These are phyloP conservation scores for Idaea aversata DNA, from an alignment of 2,888 invertebrate species.

Conservation along the genomic window DNA sequence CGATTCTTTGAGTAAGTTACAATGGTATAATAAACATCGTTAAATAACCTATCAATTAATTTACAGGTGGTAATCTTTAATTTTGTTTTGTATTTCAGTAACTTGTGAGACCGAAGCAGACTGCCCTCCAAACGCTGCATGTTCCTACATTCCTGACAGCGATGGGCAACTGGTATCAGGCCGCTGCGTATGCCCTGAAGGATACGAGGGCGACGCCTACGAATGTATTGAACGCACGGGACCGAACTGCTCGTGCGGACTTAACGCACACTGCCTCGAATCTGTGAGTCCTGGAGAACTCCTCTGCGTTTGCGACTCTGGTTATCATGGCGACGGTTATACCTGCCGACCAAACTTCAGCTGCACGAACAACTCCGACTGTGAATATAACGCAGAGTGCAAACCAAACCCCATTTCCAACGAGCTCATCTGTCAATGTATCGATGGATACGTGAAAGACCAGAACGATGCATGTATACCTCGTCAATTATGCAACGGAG, in stretches of 20 bases:
- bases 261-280: slow-evolving; percentile 87
- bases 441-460: slow-evolving; percentile 85
- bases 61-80: slow-evolving; percentile 8
- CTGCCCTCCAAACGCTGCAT: slow-evolving; percentile 91
- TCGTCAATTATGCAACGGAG: slow-evolving; percentile 81
- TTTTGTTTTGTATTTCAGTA: slow-evolving; percentile 70
- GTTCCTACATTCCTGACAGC: slow-evolving; percentile 77
- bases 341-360: slow-evolving; percentile 85
- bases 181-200: slow-evolving; percentile 89
- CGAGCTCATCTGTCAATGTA: slow-evolving; percentile 88
- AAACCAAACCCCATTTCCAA: slow-evolving; percentile 78
- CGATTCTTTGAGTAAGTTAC: slow-evolving; percentile 50
- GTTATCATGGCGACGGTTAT: slow-evolving; percentile 91
- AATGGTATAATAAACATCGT: background rate
- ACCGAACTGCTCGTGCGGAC: slow-evolving; percentile 82
- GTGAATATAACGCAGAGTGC: slow-evolving; percentile 87
- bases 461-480: slow-evolving; percentile 82
- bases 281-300: slow-evolving; percentile 82
- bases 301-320: slow-evolving; percentile 88
- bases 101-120: slow-evolving; percentile 87
- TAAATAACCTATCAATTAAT: background rate
- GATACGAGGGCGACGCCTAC: slow-evolving; percentile 91
- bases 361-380: slow-evolving; percentile 83
- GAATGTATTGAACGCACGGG: slow-evolving; percentile 81
- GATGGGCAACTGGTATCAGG: slow-evolving; percentile 54